These are phyloP conservation scores for Teinopalpus imperialis DNA, from an alignment of 2,888 invertebrate species.

Conservation along the genomic window DNA sequence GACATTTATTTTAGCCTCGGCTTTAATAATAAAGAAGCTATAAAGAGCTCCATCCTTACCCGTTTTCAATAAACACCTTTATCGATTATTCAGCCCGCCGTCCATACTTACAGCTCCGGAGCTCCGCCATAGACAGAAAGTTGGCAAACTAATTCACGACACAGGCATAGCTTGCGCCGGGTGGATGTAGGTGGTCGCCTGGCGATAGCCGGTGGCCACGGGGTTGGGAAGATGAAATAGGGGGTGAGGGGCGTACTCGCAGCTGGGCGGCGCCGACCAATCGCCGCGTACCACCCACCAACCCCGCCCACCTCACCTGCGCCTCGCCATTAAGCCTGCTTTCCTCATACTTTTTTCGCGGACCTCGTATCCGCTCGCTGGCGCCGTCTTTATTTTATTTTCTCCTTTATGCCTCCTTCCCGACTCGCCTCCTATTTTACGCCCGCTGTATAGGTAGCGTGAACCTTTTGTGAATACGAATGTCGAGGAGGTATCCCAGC, in stretches of 20 bases:
- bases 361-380: conserved; percentile 77
- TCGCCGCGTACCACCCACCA: conserved; percentile 69
- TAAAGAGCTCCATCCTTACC: conserved; percentile 77
- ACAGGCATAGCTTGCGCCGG: conserved; percentile 78
- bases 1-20: conserved; percentile 44
- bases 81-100: conserved; percentile 80
- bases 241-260: conserved; percentile 63
- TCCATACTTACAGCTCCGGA: conserved; percentile 78
- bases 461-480: conserved; percentile 81
- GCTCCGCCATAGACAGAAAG: conserved; percentile 81
- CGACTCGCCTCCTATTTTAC: conserved; percentile 76
- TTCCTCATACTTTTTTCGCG: conserved; percentile 78
- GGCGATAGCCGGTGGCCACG: conserved; percentile 74
- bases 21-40: conserved; percentile 79
- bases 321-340: conserved; percentile 77
- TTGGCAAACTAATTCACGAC: conserved; percentile 82
- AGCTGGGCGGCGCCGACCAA: conserved; percentile 78
- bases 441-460: conserved; percentile 78
- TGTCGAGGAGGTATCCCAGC: conserved; percentile 76
- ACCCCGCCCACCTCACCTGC: conserved; percentile 80
- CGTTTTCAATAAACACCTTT: conserved; percentile 82
- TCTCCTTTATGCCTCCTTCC: conserved; percentile 80
- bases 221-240: conserved; percentile 48
- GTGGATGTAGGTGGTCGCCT: conserved; percentile 74
- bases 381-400: conserved; percentile 81